Evolutionary conservation across 2,113 vertebrate genomes (phyloP).

Genomic region (Mus pahari): DNA sequence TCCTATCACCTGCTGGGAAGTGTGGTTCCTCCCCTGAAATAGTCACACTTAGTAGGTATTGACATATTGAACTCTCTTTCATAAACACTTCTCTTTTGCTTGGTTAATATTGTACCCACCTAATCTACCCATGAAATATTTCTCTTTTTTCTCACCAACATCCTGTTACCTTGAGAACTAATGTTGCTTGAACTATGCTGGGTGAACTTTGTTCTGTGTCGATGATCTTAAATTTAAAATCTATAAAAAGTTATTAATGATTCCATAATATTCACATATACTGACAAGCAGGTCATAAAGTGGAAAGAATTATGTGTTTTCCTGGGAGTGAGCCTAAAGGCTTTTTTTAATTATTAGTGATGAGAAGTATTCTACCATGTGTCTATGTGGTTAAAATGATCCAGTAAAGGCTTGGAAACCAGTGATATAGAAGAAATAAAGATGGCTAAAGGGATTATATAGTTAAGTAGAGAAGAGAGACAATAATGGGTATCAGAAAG

Average conservation of each 20-base stretch:
- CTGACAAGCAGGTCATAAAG: background rate
- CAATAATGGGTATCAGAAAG: background rate
- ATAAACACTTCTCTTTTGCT: background rate
- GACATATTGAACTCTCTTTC: background rate
- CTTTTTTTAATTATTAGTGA: background rate
- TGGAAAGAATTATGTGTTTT: background rate
- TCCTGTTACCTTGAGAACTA: slow-evolving; percentile 26
- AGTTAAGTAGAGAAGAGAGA: background rate
- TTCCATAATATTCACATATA: slow-evolving; percentile 6
- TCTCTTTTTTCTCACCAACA: background rate
- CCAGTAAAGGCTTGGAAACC: background rate
- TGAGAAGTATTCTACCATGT: background rate
- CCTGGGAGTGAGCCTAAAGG: background rate
- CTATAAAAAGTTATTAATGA: slow-evolving; percentile 1
- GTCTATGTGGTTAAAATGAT: background rate
- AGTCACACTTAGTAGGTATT: background rate
- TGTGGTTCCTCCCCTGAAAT: background rate
- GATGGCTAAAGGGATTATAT: background rate
- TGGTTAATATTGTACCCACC: background rate
- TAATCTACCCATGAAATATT: background rate
- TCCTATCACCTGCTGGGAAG: background rate
- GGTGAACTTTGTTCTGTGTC: background rate
- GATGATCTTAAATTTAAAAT: slow-evolving; percentile 36
- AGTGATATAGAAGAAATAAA: background rate
- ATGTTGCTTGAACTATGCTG: background rate